phyloP scores from a whole-genome alignment of 2,888 invertebrate species.

The Tiliacea citrago region DNA sequence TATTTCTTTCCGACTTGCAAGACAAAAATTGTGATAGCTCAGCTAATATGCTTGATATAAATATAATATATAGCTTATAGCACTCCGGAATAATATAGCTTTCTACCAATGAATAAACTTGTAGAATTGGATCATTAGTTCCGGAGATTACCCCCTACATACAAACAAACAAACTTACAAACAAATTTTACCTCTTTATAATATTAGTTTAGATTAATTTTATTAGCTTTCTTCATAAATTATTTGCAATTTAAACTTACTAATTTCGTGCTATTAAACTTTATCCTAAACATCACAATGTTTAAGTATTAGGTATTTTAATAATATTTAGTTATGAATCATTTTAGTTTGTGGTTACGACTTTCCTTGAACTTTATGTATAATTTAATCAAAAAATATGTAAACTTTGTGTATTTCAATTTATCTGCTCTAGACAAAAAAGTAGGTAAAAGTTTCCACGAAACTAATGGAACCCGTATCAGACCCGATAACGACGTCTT shows the following conservation, averaged over 20 bases:
- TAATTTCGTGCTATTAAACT: neutral
- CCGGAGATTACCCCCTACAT: too few relatives aligned
- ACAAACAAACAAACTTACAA: too few relatives aligned
- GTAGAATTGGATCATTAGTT: too few relatives aligned
- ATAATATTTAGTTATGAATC: neutral
- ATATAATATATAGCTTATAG: too few relatives aligned
- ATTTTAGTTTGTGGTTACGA: neutral
- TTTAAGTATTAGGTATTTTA: neutral
- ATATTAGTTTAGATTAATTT: too few relatives aligned
- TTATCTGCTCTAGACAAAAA: constrained; percentile 9
- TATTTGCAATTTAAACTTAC: constrained; percentile 22
- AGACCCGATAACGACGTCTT: neutral
- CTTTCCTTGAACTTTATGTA: neutral
- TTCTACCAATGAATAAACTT: too few relatives aligned
- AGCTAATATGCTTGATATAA: too few relatives aligned
- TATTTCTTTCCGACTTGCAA: too few relatives aligned
- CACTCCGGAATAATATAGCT: too few relatives aligned
- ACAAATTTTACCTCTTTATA: too few relatives aligned
- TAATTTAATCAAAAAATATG: neutral
- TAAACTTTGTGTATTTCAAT: neutral
- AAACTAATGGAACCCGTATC: neutral
- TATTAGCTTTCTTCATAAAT: neutral
- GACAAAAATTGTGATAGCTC: too few relatives aligned
- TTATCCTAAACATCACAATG: neutral
- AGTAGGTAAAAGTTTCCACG: neutral